phyloP scores from a whole-genome alignment of 2,888 invertebrate genomes.

The Punctoribates punctum region DNA sequence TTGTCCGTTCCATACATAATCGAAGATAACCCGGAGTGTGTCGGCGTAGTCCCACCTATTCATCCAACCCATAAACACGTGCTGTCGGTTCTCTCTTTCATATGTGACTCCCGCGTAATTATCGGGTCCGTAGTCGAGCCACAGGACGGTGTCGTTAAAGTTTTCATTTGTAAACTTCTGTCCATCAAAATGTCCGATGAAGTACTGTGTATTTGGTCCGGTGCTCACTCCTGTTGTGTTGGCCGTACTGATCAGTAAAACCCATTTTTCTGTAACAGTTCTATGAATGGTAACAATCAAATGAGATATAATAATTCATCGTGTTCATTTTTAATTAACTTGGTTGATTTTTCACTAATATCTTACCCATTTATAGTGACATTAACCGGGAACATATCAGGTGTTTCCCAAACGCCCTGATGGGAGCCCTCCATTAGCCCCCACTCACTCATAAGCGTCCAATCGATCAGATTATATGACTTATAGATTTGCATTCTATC shows the following conservation, averaged over 20 bases:
- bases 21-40: neutral
- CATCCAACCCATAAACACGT: slow-evolving; percentile 30
- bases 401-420: slow-evolving; percentile 39
- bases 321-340: no score
- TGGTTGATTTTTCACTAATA: no score
- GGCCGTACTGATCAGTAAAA: no score
- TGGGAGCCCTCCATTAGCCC: slow-evolving; percentile 13
- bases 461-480: slow-evolving; percentile 29
- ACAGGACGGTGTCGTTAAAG: slow-evolving; percentile 8
- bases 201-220: slow-evolving; percentile 34
- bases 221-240: neutral
- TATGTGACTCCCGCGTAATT: slow-evolving; percentile 40
- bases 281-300: no score
- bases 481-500: slow-evolving; percentile 30
- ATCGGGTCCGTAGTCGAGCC: slow-evolving; percentile 40
- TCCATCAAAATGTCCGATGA: slow-evolving; percentile 41
- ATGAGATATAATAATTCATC: no score
- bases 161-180: slow-evolving; percentile 12
- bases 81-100: neutral
- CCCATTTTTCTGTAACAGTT: slow-evolving; percentile 12
- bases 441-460: neutral
- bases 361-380: no score
- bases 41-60: slow-evolving; percentile 31
- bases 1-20: slow-evolving; percentile 37
- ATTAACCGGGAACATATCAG: slow-evolving; percentile 15